Conservation (phyloP, 2,113 vertebrate genomes). For the Cisticola juncidis region DNA sequence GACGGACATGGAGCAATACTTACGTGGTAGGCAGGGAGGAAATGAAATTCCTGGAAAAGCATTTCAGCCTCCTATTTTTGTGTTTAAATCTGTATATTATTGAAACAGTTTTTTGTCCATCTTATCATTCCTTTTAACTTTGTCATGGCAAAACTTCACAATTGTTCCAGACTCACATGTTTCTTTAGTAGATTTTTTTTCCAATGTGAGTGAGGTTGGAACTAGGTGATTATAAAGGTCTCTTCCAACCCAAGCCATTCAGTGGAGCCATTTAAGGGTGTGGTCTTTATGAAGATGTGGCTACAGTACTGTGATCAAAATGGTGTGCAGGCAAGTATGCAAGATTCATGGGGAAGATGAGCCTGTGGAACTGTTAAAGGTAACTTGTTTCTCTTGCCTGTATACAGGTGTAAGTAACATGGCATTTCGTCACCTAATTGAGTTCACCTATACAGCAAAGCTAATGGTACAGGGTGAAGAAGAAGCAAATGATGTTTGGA, state of each 20-base stretch:
- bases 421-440: constrained; percentile 94
- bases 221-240: background rate
- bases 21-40: background rate
- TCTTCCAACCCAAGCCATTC: background rate
- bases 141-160: background rate
- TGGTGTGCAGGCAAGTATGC: background rate
- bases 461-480: constrained; percentile 88
- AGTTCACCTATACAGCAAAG: constrained; percentile 97
- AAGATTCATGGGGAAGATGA: background rate
- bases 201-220: background rate
- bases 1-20: background rate
- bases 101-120: background rate
- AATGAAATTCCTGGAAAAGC: background rate
- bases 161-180: background rate
- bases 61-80: background rate
- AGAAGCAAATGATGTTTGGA: constrained; percentile 93
- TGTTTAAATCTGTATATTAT: background rate
- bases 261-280: background rate
- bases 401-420: constrained; percentile 91
- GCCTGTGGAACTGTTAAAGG: background rate
- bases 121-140: background rate
- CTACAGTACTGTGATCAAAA: background rate
- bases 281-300: background rate
- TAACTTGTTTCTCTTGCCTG: background rate
- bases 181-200: background rate